Evolutionary conservation across 2,888 invertebrate genomes (phyloP).

Genomic region (Polyploca ridens): DNA sequence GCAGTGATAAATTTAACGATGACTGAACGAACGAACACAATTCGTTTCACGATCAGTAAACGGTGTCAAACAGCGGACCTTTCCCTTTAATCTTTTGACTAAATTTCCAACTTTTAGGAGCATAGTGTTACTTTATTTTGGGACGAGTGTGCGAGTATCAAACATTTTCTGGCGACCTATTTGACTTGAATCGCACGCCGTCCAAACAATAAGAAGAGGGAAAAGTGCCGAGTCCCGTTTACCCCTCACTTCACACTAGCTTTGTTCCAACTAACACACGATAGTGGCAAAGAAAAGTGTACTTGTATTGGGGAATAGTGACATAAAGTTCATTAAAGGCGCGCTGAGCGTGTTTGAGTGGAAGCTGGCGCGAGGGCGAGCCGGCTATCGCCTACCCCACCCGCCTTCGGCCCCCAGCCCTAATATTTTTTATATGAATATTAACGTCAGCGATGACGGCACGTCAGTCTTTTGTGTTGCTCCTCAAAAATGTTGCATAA

Average conservation of each 20-base stretch:
- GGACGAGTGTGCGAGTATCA: constrained; percentile 26
- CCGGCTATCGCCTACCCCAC: constrained; percentile 46
- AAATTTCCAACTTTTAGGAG: background rate
- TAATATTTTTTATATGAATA: constrained; percentile 75
- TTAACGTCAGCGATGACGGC: constrained; percentile 45
- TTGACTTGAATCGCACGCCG: constrained; percentile 52
- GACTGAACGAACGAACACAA: background rate
- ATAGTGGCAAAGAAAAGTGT: constrained; percentile 81
- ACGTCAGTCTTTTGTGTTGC: background rate
- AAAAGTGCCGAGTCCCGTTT: constrained; percentile 65
- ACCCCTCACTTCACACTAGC: constrained; percentile 75
- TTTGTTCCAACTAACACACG: constrained; percentile 77
- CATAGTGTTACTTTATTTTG: background rate
- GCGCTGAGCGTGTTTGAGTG: constrained; percentile 80
- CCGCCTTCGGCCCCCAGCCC: constrained; percentile 41
- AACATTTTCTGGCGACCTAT: constrained; percentile 49
- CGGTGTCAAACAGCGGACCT: background rate
- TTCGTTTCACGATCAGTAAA: background rate
- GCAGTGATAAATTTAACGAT: too few relatives aligned
- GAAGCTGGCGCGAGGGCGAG: constrained; percentile 65
- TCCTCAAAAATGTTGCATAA: constrained; percentile 2
- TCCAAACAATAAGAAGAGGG: constrained; percentile 67
- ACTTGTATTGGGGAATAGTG: constrained; percentile 78
- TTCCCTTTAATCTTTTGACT: background rate
- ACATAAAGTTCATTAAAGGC: constrained; percentile 84